Base-by-base conservation (phyloP, 2,888 invertebrate species). In the Dorcus parallelipipedus region DNA sequence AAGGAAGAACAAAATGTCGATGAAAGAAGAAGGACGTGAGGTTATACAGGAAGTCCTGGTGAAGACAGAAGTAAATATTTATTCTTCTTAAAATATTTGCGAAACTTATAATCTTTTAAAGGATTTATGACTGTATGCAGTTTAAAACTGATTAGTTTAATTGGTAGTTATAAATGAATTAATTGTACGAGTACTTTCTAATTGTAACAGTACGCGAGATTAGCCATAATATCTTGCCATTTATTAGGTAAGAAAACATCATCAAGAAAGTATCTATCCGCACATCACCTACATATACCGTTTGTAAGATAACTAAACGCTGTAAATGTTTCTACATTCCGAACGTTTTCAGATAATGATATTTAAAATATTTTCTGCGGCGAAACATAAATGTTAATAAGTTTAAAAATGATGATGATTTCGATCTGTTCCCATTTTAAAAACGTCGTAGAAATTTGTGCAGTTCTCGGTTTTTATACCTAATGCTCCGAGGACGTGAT, bases 251-350 rank as follows among this genome's bases (percentile, higher is more conserved):
- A 45, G 45, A 17, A 45, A 17, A 45, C 14, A 9, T 45, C 45
- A 45, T 45, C 45, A 45, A 45, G 45, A 45, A 45, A 45, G 50
- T 17, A 50, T 9, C 39, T 14, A 39, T 50, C 39, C 20, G 50
- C 39, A 50, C 39, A 50, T 50, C 50, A 50, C 50, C 14, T 50
- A 50, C 50, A 38, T 39, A 39, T 39, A 50, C 17, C 38, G 40
- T 50, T 50, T 20, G 40, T 33, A 33, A 49, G 38, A 49, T 49
- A 17, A 49, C 38, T 20, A 49, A 49, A 49, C 38, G 49, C 38
- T 4, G 38, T 50, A 39, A 50, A 39, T 39, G 50, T 50, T 50
- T 50, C 50, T 50, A 50, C 50, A 50, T 50, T 50, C 39, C 20
- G n/a, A 6, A 39, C 40, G 50, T 39, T 45, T 45, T 9, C 9